Base-by-base conservation (phyloP, 2,888 invertebrate genomes). In the Caenorhabditis parvicauda region DNA sequence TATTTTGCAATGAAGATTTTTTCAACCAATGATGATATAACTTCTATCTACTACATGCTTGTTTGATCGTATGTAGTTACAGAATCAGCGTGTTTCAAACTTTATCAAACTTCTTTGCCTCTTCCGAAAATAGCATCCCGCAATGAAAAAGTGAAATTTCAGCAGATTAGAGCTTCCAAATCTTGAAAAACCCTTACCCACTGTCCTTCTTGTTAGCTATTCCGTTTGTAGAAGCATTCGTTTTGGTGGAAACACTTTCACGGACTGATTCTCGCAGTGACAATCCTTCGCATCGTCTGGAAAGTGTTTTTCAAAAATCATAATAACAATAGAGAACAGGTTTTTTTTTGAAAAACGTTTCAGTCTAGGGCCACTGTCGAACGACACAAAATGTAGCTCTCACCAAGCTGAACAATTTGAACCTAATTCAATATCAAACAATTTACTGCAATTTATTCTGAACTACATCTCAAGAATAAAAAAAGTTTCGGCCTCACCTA, bases 151-250 rank as follows among this genome's bases (percentile, higher is more conserved):
- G n/a, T n/a, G n/a, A n/a, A n/a, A n/a, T n/a, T n/a, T n/a, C n/a
- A n/a, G n/a, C n/a, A n/a, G n/a, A n/a, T n/a, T n/a, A n/a, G n/a
- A n/a, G n/a, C n/a, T n/a, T n/a, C n/a, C n/a, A n/a, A n/a, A n/a
- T n/a, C n/a, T n/a, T n/a, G n/a, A n/a, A n/a, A 44, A 29, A 38
- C 22, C 54, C 68, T 47, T 47, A 77, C 76, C 79, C 79, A 68
- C 77, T 78, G 53, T 79, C 79, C 55, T 79, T 79, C 56, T 79
- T 79, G 35, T 66, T 61, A n/a, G 67, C 77, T 42, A 79, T 70
- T 6, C 67, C 68, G 59, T 75, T 75, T 55, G 72, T 73, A 22
- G 56, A 47, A 12, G 52, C 46, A 37, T 68, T 64, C 24, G 61
- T 56, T 22, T 60, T 39, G 14, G 60, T 54, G 28, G 68, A 56